phyloP scores from a whole-genome alignment of 2,888 invertebrate genomes.

The Smittia sp. region DNA sequence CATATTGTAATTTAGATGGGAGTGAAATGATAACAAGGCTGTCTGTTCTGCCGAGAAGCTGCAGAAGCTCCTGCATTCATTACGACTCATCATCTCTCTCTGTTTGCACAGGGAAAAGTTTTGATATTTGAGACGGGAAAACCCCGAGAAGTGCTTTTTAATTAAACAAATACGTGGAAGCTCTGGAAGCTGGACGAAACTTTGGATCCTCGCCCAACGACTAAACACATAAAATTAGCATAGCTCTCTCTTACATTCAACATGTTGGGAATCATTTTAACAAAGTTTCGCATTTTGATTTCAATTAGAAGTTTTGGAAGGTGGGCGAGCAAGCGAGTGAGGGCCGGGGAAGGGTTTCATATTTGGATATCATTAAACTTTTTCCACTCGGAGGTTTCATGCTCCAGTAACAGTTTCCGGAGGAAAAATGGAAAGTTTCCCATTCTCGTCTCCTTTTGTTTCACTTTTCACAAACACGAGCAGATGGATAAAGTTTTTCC shows the following conservation, averaged over 20 bases:
- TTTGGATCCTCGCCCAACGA: neutral
- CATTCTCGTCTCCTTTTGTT: too few species aligned
- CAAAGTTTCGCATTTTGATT: constrained; percentile 26
- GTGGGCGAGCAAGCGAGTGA: too few species aligned
- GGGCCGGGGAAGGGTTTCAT: neutral
- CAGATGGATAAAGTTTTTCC: too few species aligned
- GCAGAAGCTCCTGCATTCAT: neutral
- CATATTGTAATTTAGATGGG: constrained; percentile 37
- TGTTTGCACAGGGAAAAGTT: too few species aligned
- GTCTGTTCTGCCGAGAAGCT: neutral
- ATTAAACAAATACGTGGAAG: too few species aligned
- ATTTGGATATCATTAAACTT: constrained; percentile 29
- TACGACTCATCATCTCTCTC: too few species aligned
- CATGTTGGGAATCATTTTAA: constrained; percentile 21
- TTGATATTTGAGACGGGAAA: too few species aligned
- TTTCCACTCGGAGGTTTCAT: neutral
- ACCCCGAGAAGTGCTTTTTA: too few species aligned
- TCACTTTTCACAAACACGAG: too few species aligned
- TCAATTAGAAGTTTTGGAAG: constrained; percentile 27
- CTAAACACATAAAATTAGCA: constrained; percentile 23
- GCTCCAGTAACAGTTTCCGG: too few species aligned
- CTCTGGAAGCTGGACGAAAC: neutral
- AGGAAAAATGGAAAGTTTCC: too few species aligned
- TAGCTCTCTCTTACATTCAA: neutral
- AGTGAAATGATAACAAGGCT: constrained; percentile 25